Percentiles rank a stretch among this genome's conserved stretches.
phyloP scores from a whole-genome alignment of 2,113 vertebrate genomes.

The Lucifuga dentata region DNA sequence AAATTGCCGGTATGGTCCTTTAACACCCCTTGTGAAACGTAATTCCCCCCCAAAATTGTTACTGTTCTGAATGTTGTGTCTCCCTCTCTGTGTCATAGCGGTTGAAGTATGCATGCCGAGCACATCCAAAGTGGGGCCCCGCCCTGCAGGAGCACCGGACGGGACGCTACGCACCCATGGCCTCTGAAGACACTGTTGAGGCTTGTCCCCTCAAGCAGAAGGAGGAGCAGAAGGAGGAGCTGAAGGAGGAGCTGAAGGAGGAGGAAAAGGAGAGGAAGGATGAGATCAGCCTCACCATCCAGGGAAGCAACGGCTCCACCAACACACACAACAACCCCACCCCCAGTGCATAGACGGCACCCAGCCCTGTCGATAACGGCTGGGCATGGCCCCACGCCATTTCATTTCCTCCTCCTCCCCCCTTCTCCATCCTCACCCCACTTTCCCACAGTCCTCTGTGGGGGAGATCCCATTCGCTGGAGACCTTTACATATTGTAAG shows the following conservation, averaged over 20 bases:
- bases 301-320: conserved; percentile 93
- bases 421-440: conserved; percentile 65
- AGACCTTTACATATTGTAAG: conserved; percentile 90
- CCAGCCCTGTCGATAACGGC: conserved; percentile 27
- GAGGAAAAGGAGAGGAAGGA: conserved; percentile 85
- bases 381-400: neutral
- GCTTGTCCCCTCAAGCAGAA: conserved; percentile 86
- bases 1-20: too few relatives aligned
- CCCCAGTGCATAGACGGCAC: conserved; percentile 84
- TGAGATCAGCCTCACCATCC: conserved; percentile 85
- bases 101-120: conserved; percentile 91
- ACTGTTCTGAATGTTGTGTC: conserved; percentile 2
- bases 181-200: conserved; percentile 86
- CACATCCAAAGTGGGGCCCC: conserved; percentile 94
- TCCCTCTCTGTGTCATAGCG: conserved; percentile 79
- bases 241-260: conserved; percentile 75
- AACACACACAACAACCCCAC: conserved; percentile 89
- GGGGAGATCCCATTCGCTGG: conserved; percentile 81
- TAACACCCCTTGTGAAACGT: too few relatives aligned
- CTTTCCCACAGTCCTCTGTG: conserved; percentile 78
- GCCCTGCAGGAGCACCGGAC: conserved; percentile 93
- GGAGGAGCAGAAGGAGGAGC: conserved; percentile 88
- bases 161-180: conserved; percentile 88
- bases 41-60: neutral
- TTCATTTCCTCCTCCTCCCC: conserved; percentile 38